Base-by-base conservation (phyloP, 1,140 invertebrate genomes). In the Lepidurus packardi region DNA sequence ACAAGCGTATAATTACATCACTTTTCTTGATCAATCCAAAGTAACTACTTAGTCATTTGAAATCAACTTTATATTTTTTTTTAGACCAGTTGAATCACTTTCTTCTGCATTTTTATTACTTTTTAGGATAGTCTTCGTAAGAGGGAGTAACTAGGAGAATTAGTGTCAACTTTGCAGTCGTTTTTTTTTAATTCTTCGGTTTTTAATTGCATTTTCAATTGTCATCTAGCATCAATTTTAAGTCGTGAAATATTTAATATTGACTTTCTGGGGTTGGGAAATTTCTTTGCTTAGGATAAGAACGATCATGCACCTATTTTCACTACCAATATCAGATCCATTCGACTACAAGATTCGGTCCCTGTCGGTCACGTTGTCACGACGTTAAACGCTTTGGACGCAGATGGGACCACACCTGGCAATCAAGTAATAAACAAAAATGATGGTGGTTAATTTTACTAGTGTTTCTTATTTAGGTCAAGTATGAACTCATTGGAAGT, bases 311-410 rank as follows among this genome's bases (percentile, higher is more conserved):
- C 85, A 1, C 96, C 96, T 10, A 89, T 93, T 21, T 97, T 97
- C 83, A 91, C 91, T 3, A 90, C 90, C 1, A 89, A 93, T 7
- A 90, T 92, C 0, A 89, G 91, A 75, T 93, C 94, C 0, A 90
- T 95, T 9, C 92, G 92, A 0, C 85, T 96, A 7, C 92, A 94
- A 79, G 94, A 95, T 82, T 91, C 93, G 73, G 89, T 91, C 1
- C 87, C 91, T 0, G 92, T 95, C 79, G 94, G 94, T 42, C 91
- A 90, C 6, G 87, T 90, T 10, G 91, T 97, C 1, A 91, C 91
- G 5, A 92, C 90, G 73, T 87, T 95, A 24, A 87, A 90, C 3
- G 94, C 94, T 0, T 89, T 90, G 1, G 94, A 96, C 84, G 89
- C 89, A 0, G 94, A 96, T 85, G 93, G 93, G 10, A 92, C 93